Base-by-base conservation (phyloP, 1,140 invertebrate species). In the Drosophila bocki region DNA sequence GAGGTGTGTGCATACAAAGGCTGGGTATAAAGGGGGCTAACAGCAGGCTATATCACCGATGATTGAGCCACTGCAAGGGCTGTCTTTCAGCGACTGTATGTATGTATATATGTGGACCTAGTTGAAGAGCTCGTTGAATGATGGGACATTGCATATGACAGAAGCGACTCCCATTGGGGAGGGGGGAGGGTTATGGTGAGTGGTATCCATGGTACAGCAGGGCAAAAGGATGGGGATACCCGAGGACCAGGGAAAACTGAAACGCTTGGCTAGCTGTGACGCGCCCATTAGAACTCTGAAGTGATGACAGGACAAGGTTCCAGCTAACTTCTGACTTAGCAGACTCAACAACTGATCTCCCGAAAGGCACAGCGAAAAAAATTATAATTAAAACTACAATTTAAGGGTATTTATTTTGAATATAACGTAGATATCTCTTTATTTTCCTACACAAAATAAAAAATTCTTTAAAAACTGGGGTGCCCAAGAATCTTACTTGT, bases 121-220 rank as follows among this genome's bases (percentile, higher is more conserved):
- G 33, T 12, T 39, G 32, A 42, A 37, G 70, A 26, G 57, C 57
- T 22, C 41, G 57, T 12, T 67, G 67, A 80, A 51, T 54, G 78
- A 75, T 69, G 70, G 63, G 42, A 39, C 61, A 75, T 47, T 78
- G 80, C 80, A 79, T 79, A 50, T 83, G 80, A 83, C 80, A 83
- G 70, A 59, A 26, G 58, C 56, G 54, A 29, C 54, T 58, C 60
- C 45, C 58, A 51, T 12, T 29, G 26, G 26, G 26, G 26, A 0
- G 22, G 26, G 1, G 22, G 26, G 3, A 9, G 35, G 1, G 19
- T 8, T 47, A 1, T 1, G 26, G 26, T 15, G 26, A 15, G 5
- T n/a, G 44, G 37, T 15, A 12, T 53, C 4, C 42, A 35, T 61
- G 44, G 19, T 0, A 4, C 48, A 5, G 26, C 5, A 6, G 26